Evolutionary conservation across 1,140 invertebrate genomes (phyloP), one percentile per base, ranked within the genome.

Genomic region (Phortica variegata): DNA sequence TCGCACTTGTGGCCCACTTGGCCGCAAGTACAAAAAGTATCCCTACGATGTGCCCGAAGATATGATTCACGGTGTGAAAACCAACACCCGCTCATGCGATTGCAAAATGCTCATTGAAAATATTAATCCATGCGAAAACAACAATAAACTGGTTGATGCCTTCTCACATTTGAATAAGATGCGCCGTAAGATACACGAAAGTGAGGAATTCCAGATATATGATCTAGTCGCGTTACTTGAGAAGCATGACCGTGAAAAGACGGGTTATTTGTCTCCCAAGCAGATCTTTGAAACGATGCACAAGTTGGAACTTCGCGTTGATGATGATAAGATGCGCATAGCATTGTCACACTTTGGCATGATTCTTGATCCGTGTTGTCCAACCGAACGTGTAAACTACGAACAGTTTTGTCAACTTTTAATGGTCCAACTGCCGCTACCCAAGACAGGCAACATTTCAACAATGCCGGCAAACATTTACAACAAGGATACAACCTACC

Each of bases 401-500:
- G 31, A 50, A 6, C 42, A 63, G 1, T 60, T 73, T 18, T 63
- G 55, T 10, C 42, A 37, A 3, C 18, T 73, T 7, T 38, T 73
- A 0, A 52, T 53, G 20, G 48, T 56, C 1, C 56, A 69, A 15
- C 34, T 52, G 23, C 59, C 61, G 1, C 13, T 73, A n/a, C 68
- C 68, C 2, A 55, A 47, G 12, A 49, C 17, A 10, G 59, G 52
- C 1, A 55, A 42, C 20, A 50, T 59, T 16, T 60, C 47, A 0
- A 43, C 29, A 1, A 40, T 37, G 3, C 51, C 54, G 20, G 7
- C 40, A 2, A 47, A 50, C 47, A 9, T 36, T 2, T 43, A 53
- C 8, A 50, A 45, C 3, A 54, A 65, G 47, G 47, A 62, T 6
- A 72, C 68, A 3, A 65, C 56, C 7, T 72, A 72, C 47, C 53